Evolutionary conservation across 2,888 invertebrate species (phyloP).

Genomic region (Galeruca laticollis): DNA sequence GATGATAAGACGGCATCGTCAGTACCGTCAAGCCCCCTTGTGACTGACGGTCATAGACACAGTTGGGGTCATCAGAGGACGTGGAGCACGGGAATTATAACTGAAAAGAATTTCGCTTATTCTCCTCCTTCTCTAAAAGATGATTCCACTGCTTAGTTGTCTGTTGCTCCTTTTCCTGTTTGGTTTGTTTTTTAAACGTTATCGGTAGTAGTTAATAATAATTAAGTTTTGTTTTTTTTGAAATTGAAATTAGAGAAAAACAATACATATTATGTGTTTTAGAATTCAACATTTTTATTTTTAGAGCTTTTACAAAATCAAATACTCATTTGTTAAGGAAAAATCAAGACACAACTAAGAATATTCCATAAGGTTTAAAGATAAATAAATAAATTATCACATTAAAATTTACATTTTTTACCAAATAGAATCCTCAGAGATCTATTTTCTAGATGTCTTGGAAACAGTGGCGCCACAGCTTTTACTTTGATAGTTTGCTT

Average conservation of each 20-base stretch:
- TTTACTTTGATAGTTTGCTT: too few species aligned
- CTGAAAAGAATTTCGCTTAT: constrained; percentile 47
- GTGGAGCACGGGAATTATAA: constrained; percentile 62
- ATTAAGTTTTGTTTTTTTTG: not conserved
- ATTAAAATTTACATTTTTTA: too few species aligned
- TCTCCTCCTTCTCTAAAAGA: constrained; percentile 47
- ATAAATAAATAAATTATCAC: too few species aligned
- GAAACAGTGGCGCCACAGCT: too few species aligned
- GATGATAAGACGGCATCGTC: constrained; percentile 51
- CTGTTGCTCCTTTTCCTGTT: constrained; percentile 22
- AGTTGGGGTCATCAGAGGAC: constrained; percentile 64
- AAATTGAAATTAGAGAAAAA: constrained; percentile 13
- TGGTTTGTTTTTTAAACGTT: constrained; percentile 40
- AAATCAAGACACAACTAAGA: too few species aligned
- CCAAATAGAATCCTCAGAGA: too few species aligned
- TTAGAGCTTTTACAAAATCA: not conserved
- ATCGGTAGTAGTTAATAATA: not conserved
- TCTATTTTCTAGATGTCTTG: too few species aligned
- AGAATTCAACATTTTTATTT: not conserved
- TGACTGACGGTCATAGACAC: constrained; percentile 50
- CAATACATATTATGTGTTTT: not conserved
- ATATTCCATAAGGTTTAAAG: too few species aligned
- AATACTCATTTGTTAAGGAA: too few species aligned
- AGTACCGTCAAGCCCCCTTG: constrained; percentile 61
- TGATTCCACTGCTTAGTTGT: constrained; percentile 57